Evolutionary conservation across 2,797 vertebrate species (phyloP), one percentile per base, ranked within the genome.

Genomic region (Hapalemur alaotrensis): DNA sequence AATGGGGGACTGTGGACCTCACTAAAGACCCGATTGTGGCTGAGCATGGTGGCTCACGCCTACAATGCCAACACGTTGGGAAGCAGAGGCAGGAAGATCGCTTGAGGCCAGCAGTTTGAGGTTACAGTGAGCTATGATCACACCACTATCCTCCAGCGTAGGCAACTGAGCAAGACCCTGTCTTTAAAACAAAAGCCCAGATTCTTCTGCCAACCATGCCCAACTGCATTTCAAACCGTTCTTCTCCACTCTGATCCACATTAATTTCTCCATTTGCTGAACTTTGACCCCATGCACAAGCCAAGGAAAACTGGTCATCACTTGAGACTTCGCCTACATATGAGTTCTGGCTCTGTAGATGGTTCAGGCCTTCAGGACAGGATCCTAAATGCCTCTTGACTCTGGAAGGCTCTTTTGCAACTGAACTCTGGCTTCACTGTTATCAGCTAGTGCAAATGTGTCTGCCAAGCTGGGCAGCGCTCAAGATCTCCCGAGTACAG

Each of bases 1-100:
- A 48, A 28, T 0, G 3, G 15, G 32, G 48, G n/a, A n/a, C 0
- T 5, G 2, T 1, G 22, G n/a, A 43, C 8, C 38, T 69, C 69
- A 1, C 48, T 30, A 13, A 59, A 67, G 23, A 38, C 63, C 38
- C n/a, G 32, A 65, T n/a, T n/a, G 30, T 65, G 32, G 61, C 30
- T 17, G 30, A 30, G 22, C 30, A 32, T 7, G 30, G 15, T 32
- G 14, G 61, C 14, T 65, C 61, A 32, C 7, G 14, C 30, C 61
- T 17, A n/a, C 15, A 17, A 32, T 63, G 30, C 61, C 61, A 63
- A 63, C 30, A 63, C 14, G 3, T 32, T 32, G 61, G 61, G 13
- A 63, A 30, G 30, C 61, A 32, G 30, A n/a, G 30, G 15, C 14
- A 17, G 6, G 22, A 63, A 63, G 61, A 63, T 17, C 28, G 15